Evolutionary conservation across 1,140 invertebrate genomes (phyloP), one percentile per base, ranked within the genome.

Genomic region (Pemphigus obesinymphae): DNA sequence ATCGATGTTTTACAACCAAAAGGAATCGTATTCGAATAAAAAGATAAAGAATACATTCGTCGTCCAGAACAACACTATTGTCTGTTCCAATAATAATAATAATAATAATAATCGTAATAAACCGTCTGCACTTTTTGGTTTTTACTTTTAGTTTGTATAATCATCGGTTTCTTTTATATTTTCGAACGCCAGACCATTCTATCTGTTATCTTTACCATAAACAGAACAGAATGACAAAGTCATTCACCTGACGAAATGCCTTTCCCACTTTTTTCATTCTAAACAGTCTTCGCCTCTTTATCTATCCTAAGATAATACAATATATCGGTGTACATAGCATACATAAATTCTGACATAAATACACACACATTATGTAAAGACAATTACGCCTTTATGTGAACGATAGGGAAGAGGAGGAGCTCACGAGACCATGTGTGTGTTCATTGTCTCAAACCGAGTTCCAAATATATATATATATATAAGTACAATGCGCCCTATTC

Each of bases 71-170:
- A 40, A 58, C n/a, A n/a, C 50, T 58, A 40, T 55, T 58, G 50
- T 75, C 53, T 58, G 50, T 53, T 58, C 20, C 34, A 40, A 23
- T 58, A 37, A 73, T 40, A 78, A 78, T 78, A 15, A 50, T 53
- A 17, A 73, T 48, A 29, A 72, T 72, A 73, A 75, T 31, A 11
- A 66, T 53, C 20, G 43, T 34, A 75, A 75, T 75, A 73, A 53
- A 75, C 34, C 45, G 45, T 75, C 72, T 75, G 23, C 29, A 75
- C n/a, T n/a, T n/a, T n/a, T n/a, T n/a, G n/a, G 45, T 75, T 43
- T 75, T 75, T 37, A 75, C 72, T 55, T n/a, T n/a, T n/a, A n/a
- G n/a, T n/a, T n/a, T 15, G 73, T 45, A 78, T 37, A 78, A 78
- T 78, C 73, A 50, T 78, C 26, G 50, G 73, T 40, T 58, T 58